A percentile compares a stretch with the other conserved stretches of the same genome.
phyloP scores from a whole-genome alignment of 2,888 invertebrate species.

The Acanthopleura granulata region DNA sequence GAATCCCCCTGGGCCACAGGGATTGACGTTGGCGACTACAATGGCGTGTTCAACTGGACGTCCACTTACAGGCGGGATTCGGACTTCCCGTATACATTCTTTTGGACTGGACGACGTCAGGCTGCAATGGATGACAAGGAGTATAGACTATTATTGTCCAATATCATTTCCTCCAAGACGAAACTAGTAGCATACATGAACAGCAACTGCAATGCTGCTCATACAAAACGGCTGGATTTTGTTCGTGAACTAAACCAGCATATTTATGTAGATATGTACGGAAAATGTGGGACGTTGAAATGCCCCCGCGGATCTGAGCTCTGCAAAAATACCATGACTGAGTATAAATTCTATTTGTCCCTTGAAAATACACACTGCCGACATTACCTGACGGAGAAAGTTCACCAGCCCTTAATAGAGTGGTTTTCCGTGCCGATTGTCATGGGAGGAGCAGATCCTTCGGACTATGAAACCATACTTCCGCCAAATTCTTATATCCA shows the following conservation, averaged over 20 bases:
- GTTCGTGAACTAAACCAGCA: neutral
- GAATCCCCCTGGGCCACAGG: neutral
- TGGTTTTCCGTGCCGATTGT: constrained; percentile 3
- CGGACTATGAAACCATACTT: constrained; percentile 74
- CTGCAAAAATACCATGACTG: neutral
- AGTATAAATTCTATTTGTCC: constrained; percentile 17
- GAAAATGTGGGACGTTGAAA: neutral
- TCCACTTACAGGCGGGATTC: constrained; percentile 12
- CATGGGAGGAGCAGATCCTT: constrained; percentile 1
- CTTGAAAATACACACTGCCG: neutral
- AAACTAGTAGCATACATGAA: neutral
- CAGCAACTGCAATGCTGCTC: neutral
- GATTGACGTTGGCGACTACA: neutral
- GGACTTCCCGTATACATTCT: neutral
- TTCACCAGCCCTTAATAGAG: neutral
- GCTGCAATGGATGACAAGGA: neutral
- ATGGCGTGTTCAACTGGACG: constrained; percentile 11
- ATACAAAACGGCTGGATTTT: neutral
- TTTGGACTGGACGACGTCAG: neutral
- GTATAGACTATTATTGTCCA: neutral
- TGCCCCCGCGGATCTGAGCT: neutral
- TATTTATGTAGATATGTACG: constrained; percentile 8
- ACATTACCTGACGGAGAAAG: constrained; percentile 18
- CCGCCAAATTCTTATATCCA: constrained; percentile 94
- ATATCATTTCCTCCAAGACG: neutral